These are phyloP conservation scores for Halyomorpha halys DNA, from an alignment of 1,140 invertebrate species.

Conservation along the genomic window DNA sequence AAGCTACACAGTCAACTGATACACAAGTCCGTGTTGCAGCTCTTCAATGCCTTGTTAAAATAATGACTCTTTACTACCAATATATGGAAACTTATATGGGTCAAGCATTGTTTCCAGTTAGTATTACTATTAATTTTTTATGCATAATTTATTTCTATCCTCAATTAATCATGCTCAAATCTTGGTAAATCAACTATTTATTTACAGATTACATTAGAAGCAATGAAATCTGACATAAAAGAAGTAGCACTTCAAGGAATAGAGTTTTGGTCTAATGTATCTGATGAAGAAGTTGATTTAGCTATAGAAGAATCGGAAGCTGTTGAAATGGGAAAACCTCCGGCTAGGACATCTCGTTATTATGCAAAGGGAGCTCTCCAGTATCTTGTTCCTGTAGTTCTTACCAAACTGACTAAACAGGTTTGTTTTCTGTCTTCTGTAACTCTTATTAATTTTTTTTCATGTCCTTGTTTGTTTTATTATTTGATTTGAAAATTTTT, in stretches of 20 bases:
- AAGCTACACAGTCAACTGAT: slow-evolving; percentile 74
- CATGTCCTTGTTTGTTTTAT: no score
- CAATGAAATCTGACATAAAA: slow-evolving; percentile 94
- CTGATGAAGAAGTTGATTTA: slow-evolving; percentile 97
- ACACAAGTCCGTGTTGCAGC: slow-evolving; percentile 88
- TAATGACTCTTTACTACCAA: slow-evolving; percentile 97
- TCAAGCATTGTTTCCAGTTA: slow-evolving; percentile 88
- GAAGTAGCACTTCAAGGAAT: slow-evolving; percentile 97
- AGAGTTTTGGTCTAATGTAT: slow-evolving; percentile 99
- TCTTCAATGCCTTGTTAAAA: slow-evolving; percentile 96
- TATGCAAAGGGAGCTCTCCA: slow-evolving; percentile 95
- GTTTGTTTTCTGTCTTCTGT: slow-evolving; percentile 31
- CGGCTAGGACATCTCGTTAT: slow-evolving; percentile 74
- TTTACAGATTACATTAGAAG: slow-evolving; percentile 84
- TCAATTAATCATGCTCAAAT: background rate
- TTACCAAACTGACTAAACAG: slow-evolving; percentile 91
- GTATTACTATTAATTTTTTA: no score
- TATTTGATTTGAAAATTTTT: no score
- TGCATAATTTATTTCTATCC: no score
- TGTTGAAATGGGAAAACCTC: slow-evolving; percentile 79
- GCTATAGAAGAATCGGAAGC: slow-evolving; percentile 92
- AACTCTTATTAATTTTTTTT: no score
- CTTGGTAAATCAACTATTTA: background rate
- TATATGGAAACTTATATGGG: slow-evolving; percentile 99
- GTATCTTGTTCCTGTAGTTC: slow-evolving; percentile 87